These are phyloP conservation scores for Himalopsyche phryganea DNA, from an alignment of 1,140 invertebrate species.

Conservation along the genomic window DNA sequence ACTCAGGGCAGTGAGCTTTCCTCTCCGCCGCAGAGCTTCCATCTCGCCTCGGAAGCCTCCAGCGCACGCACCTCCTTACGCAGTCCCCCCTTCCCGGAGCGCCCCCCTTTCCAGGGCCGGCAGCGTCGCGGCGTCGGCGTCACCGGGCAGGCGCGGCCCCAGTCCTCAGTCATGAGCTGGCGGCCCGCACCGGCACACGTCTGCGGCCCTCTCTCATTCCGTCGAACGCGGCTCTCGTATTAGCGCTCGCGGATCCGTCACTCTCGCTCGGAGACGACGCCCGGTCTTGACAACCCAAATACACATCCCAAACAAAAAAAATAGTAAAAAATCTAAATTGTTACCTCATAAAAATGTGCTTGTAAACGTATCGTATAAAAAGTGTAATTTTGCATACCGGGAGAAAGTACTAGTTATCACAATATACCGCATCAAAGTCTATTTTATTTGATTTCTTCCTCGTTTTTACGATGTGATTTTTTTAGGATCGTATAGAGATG, in stretches of 20 bases:
- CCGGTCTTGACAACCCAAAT: not conserved
- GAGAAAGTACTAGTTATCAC: no score
- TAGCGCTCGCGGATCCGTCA: slow-evolving; percentile 38
- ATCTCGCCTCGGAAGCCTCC: not conserved
- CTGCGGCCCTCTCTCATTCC: slow-evolving; percentile 12
- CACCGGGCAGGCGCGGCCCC: slow-evolving; percentile 36
- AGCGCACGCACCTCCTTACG: not conserved
- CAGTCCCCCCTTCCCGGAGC: not conserved
- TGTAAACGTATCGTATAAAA: no score
- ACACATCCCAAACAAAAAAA: no score
- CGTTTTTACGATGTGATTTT: no score
- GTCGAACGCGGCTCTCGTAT: slow-evolving; percentile 26
- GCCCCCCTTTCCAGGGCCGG: not conserved
- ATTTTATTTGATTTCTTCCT: no score
- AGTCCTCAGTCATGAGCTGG: slow-evolving; percentile 47
- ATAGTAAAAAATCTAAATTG: no score
- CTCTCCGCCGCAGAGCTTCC: slow-evolving; percentile 9
- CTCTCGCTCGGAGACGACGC: slow-evolving; percentile 39
- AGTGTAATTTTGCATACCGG: no score
- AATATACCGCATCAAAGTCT: no score
- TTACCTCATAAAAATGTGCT: no score
- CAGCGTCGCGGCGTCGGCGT: slow-evolving; percentile 6
- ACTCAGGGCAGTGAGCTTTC: not conserved
- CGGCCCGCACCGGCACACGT: slow-evolving; percentile 43
- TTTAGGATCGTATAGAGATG: no score